Percentiles rank a stretch among this genome's conserved stretches.
These are phyloP conservation scores for Pogonocherus hispidulus DNA, from an alignment of 2,888 invertebrate genomes.

Conservation along the genomic window DNA sequence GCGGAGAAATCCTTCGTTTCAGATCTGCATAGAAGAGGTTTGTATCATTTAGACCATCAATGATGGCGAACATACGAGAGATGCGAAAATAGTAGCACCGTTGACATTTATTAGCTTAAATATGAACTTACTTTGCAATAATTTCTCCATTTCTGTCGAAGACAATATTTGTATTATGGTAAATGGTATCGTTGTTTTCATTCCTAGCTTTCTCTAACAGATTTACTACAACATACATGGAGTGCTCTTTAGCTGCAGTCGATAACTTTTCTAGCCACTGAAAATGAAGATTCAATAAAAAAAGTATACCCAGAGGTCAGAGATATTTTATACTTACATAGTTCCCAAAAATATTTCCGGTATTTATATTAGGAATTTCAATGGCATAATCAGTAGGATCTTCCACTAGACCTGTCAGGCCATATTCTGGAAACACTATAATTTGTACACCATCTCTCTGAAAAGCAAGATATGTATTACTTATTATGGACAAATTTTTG, in stretches of 20 bases:
- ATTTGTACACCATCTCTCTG: conserved; percentile 45
- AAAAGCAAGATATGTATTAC: conserved; percentile 26
- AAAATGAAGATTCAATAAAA: conserved; percentile 13
- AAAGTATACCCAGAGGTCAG: too few species aligned
- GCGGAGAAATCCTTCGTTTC: too few species aligned
- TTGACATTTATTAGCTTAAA: too few species aligned
- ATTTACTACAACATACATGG: conserved; percentile 51
- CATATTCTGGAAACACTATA: conserved; percentile 58
- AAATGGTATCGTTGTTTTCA: conserved; percentile 45
- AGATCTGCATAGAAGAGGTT: too few species aligned
- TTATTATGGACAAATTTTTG: too few species aligned
- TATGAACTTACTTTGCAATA: conserved; percentile 45
- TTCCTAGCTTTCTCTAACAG: conserved; percentile 47
- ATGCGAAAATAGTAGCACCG: too few species aligned
- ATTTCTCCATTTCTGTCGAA: conserved; percentile 50
- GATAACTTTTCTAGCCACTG: conserved; percentile 47
- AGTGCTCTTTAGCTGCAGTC: conserved; percentile 47
- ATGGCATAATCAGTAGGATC: conserved; percentile 49
- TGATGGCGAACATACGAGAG: too few species aligned
- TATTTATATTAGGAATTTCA: conserved; percentile 41
- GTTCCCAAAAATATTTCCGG: conserved; percentile 23
- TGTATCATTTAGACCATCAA: too few species aligned
- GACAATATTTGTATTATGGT: conserved; percentile 54
- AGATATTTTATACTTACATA: conserved; percentile 44
- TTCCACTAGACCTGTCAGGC: conserved; percentile 49